Percentiles rank a stretch among this genome's conserved stretches.
phyloP scores from a whole-genome alignment of 2,113 vertebrate species.

The Merops nubicus region DNA sequence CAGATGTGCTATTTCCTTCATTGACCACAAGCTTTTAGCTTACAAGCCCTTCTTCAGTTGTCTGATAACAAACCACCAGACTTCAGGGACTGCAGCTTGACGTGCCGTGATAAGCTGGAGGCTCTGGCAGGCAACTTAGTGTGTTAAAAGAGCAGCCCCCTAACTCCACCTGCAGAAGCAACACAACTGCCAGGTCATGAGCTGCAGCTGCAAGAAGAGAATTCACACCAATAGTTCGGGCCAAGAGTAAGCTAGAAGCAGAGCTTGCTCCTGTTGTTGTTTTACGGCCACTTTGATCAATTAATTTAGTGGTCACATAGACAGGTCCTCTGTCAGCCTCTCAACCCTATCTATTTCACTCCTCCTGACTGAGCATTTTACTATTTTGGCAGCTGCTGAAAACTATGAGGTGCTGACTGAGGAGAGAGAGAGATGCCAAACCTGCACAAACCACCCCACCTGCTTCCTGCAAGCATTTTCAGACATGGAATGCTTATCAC shows the following conservation, averaged over 20 bases:
- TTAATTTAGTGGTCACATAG: not conserved
- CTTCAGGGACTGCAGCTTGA: not conserved
- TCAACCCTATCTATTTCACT: not conserved
- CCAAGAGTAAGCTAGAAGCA: not conserved
- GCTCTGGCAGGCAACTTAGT: not conserved
- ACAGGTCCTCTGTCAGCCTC: not conserved
- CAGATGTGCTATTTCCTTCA: not conserved
- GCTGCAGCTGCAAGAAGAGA: not conserved
- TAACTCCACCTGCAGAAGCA: not conserved
- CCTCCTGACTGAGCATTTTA: not conserved
- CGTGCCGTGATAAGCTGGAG: not conserved
- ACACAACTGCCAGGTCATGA: not conserved
- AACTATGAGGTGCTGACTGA: not conserved
- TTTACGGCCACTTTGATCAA: not conserved
- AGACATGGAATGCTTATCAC: not conserved
- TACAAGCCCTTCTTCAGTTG: not conserved
- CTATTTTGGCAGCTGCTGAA: not conserved
- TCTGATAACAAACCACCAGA: not conserved
- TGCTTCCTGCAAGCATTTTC: not conserved
- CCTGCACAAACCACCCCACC: not conserved
- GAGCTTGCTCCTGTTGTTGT: not conserved
- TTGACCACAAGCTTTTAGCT: not conserved
- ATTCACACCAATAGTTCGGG: not conserved
- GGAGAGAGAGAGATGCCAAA: not conserved
- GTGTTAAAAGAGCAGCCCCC: not conserved